These are phyloP conservation scores for Subanguina moxae DNA, from an alignment of 1,140 invertebrate genomes.

Conservation along the genomic window DNA sequence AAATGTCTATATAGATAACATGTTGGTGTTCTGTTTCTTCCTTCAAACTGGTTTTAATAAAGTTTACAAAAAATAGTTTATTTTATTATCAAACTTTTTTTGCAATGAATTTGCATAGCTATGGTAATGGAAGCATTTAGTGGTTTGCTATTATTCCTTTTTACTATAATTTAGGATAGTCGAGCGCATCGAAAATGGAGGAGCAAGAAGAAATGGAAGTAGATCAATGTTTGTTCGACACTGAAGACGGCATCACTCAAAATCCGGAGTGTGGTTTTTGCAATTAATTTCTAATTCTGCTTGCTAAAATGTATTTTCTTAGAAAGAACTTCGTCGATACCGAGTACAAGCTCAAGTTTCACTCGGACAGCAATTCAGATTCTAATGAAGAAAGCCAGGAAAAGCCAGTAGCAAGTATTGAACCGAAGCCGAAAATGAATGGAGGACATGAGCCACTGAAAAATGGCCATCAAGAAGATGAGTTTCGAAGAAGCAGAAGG, in stretches of 20 bases:
- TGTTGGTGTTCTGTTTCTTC: too few species aligned
- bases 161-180: not conserved
- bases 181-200: not conserved
- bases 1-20: too few species aligned
- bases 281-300: not conserved
- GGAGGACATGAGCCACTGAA: too few species aligned
- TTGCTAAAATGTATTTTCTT: not conserved
- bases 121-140: too few species aligned
- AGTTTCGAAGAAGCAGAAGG: too few species aligned
- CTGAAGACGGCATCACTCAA: not conserved
- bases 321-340: conserved; percentile 21
- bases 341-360: conserved; percentile 9
- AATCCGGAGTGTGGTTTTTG: not conserved
- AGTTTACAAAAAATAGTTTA: too few species aligned
- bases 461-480: too few species aligned
- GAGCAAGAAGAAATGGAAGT: conserved; percentile 4
- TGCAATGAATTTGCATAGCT: too few species aligned
- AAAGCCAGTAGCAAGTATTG: not conserved
- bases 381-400: conserved; percentile 14
- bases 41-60: too few species aligned
- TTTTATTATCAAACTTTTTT: too few species aligned
- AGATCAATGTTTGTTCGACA: not conserved
- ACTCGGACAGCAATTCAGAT: conserved; percentile 8
- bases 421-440: too few species aligned
- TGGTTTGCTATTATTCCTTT: too few species aligned